Evolutionary conservation across 37 sponge, comb jelly and placozoan species (phyloP), one percentile per base, ranked within the genome.

Genomic region (Cliona cf. orientalis): DNA sequence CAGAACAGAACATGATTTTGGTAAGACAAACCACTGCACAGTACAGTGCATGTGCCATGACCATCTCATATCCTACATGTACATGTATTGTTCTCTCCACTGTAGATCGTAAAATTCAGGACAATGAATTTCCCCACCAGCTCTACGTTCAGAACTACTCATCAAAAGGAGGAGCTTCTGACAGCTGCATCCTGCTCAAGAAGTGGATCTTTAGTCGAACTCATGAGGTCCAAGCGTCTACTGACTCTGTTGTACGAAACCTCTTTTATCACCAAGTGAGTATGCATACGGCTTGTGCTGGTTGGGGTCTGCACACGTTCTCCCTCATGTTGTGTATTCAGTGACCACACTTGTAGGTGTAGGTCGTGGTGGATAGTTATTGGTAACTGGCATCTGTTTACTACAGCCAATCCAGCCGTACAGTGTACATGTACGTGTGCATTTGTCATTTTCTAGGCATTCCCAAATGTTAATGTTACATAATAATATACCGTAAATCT

Each of bases 41-140:
- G 60, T 32, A 37, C 59, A 46, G 56, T 69, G 57, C 29, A 79
- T 45, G 22, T 11, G 40, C 28, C 40, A 63, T 32, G n/a, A n/a
- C n/a, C n/a, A n/a, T n/a, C n/a, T n/a, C n/a, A n/a, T n/a, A n/a
- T 46, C 67, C 34, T 70, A 45, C 67, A 66, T 31, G 6, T 49
- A 65, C 46, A 69, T n/a, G n/a, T 37, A 38, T 37, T 32, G 38
- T 38, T 26, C 19, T 57, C 59, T 7, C 42, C 28, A 22, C 46
- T 63, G 59, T 66, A 93, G 97, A 81, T 63, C 79, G 88, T 14
- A 97, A 91, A 68, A 79, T 97, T 49, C 57, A 69, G 39, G 55
- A 74, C n/a, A 84, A 63, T 39, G 97, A 97, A 71, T 93, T 93
- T 39, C 97, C 97, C 6, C 83, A 95, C 66, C 89, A 85, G 37